phyloP scores from a whole-genome alignment of 2,888 invertebrate genomes.

The Schizaphis graminum region DNA sequence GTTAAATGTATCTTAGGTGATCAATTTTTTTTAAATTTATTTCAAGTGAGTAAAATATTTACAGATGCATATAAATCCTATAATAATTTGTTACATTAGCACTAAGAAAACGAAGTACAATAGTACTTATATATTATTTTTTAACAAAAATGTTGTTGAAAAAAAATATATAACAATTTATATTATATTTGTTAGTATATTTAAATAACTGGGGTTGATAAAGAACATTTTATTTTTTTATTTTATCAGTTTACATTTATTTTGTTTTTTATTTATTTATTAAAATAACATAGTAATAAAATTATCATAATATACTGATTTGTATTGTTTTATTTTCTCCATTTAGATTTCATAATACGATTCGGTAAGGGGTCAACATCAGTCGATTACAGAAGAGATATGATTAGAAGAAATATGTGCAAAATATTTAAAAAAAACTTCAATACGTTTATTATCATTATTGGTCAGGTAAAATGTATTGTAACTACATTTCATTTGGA shows the following conservation, averaged over 20 bases:
- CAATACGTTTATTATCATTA: slow-evolving; percentile 50
- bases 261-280: slow-evolving; percentile 22
- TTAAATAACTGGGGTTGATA: background rate
- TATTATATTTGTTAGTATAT: background rate
- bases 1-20: background rate
- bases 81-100: background rate
- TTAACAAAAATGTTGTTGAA: background rate
- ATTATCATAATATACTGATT: slow-evolving; percentile 45
- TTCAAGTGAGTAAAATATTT: background rate
- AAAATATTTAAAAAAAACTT: slow-evolving; percentile 42
- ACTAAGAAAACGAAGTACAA: background rate
- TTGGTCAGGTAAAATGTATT: slow-evolving; percentile 63
- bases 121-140: background rate
- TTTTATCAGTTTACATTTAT: slow-evolving; percentile 8
- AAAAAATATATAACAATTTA: background rate
- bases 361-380: slow-evolving; percentile 62
- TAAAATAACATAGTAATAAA: slow-evolving; percentile 34
- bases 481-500: slow-evolving; percentile 58
- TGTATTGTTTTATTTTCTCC: slow-evolving; percentile 61
- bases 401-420: slow-evolving; percentile 43
- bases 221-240: background rate
- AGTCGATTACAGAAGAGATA: slow-evolving; percentile 38
- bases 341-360: slow-evolving; percentile 64
- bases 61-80: background rate
- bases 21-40: background rate